Evolutionary conservation across 2,888 invertebrate species (phyloP).

Genomic region (Pantelozetes paolii): DNA sequence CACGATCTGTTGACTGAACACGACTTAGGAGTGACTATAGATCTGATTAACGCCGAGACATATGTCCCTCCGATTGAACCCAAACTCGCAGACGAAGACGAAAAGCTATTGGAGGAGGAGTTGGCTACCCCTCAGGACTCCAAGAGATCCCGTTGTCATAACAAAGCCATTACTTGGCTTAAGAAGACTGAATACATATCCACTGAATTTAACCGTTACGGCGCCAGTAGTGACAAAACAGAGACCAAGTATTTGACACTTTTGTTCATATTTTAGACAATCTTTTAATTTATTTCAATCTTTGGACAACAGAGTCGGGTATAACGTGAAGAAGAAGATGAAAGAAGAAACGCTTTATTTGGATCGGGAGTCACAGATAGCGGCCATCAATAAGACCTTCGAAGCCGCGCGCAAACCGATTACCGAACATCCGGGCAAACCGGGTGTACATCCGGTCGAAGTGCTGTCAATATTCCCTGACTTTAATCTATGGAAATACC

Average conservation of each 20-base stretch:
- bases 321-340: conserved; percentile 85
- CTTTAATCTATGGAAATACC: conserved; percentile 92
- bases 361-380: conserved; percentile 94
- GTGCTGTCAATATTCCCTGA: conserved; percentile 86
- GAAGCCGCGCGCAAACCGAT: conserved; percentile 78
- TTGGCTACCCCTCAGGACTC: conserved; percentile 51
- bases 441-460: conserved; percentile 86
- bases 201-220: conserved; percentile 95
- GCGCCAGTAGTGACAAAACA: conserved; percentile 92
- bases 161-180: conserved; percentile 94
- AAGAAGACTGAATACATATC: conserved; percentile 98
- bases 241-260: conserved; percentile 69
- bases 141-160: conserved; percentile 77
- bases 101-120: conserved; percentile 92
- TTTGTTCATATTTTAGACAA: conserved; percentile 15
- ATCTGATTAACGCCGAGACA: conserved; percentile 90
- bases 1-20: conserved; percentile 96
- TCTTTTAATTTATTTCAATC: too few relatives aligned
- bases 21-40: conserved; percentile 94
- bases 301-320: conserved; percentile 70
- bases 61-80: conserved; percentile 64
- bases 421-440: conserved; percentile 91
- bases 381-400: conserved; percentile 96
- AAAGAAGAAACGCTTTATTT: conserved; percentile 89
- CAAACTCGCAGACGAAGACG: conserved; percentile 81